These are phyloP conservation scores for Zelostemma sp. DNA, from an alignment of 1,140 invertebrate genomes.

Conservation along the genomic window DNA sequence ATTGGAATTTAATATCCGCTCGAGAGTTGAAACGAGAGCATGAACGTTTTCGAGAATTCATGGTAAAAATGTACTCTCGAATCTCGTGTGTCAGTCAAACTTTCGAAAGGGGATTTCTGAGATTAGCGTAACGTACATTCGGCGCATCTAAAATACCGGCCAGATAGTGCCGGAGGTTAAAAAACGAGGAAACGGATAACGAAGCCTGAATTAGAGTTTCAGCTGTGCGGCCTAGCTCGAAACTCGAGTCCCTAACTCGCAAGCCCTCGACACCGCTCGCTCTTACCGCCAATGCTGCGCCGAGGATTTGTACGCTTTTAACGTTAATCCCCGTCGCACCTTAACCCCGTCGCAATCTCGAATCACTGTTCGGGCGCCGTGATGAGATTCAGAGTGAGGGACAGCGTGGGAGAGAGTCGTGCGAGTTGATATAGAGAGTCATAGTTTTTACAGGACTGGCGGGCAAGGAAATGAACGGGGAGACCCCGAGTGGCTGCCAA, in stretches of 20 bases:
- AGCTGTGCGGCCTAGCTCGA: background rate
- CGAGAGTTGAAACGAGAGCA: background rate
- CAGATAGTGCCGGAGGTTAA: background rate
- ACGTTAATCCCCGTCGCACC: conserved; percentile 52
- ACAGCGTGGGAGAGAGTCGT: background rate
- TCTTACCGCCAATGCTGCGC: background rate
- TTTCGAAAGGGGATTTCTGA: conserved; percentile 3
- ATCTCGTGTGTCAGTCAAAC: conserved; percentile 1
- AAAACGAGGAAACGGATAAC: background rate
- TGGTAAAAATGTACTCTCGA: background rate
- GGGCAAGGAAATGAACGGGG: conserved; percentile 14
- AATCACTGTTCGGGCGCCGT: conserved; percentile 39
- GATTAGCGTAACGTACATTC: conserved; percentile 6
- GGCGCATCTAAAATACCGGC: background rate
- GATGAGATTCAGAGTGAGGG: conserved; percentile 2
- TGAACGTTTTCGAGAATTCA: background rate
- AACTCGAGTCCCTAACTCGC: conserved; percentile 4
- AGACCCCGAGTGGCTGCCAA: conserved; percentile 40
- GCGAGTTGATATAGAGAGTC: background rate
- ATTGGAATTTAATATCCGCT: background rate
- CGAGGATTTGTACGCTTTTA: conserved; percentile 65
- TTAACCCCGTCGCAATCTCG: conserved; percentile 26
- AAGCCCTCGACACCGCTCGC: background rate
- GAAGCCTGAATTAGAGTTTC: conserved; percentile 5
- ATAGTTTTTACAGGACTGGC: background rate